phyloP scores from a whole-genome alignment of 2,888 invertebrate genomes.

The Neoitamus cyanurus region DNA sequence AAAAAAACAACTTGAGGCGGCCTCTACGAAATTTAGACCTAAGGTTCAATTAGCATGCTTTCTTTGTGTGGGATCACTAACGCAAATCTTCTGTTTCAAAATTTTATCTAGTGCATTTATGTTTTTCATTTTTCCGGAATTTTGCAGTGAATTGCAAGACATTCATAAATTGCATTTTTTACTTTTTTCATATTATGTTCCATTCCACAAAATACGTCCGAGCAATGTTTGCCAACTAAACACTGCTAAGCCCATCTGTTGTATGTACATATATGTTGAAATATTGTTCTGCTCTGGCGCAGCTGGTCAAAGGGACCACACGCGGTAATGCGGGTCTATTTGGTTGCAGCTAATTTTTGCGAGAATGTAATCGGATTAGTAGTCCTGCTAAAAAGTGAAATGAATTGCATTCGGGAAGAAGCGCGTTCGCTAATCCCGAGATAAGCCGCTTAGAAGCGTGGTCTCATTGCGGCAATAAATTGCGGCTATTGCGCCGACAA shows the following conservation, averaged over 20 bases:
- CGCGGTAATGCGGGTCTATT: background rate
- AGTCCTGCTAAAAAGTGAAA: background rate
- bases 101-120: no score
- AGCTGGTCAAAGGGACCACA: background rate
- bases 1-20: no score
- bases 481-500: background rate
- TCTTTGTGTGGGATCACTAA: no score
- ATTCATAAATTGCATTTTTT: no score
- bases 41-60: no score
- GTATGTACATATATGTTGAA: background rate
- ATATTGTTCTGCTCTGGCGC: background rate
- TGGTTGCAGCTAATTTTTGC: background rate
- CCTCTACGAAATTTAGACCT: no score
- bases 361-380: background rate
- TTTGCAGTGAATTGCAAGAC: no score
- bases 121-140: no score
- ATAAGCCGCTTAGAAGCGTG: background rate
- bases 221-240: background rate
- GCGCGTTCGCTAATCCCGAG: background rate
- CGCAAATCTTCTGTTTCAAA: no score
- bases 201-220: background rate
- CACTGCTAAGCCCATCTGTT: background rate
- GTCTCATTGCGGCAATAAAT: background rate
- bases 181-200: no score
- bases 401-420: background rate